Percentiles rank a stretch among this genome's conserved stretches.
phyloP scores from a whole-genome alignment of 1,140 invertebrate genomes.

The Conus betulinus region DNA sequence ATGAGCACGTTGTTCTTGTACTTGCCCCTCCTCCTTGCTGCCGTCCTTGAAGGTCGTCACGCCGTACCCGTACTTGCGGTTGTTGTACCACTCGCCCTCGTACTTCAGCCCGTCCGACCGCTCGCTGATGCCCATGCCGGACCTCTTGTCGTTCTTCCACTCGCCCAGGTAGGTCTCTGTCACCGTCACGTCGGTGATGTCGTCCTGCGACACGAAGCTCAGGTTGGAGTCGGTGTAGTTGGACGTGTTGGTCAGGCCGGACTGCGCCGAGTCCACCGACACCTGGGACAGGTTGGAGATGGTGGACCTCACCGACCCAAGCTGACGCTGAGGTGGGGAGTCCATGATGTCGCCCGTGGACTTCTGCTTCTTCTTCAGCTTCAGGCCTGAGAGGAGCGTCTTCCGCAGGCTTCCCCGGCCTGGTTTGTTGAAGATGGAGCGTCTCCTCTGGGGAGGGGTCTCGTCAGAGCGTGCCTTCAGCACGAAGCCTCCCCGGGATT shows the following conservation, averaged over 20 bases:
- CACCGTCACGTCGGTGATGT: conserved; percentile 93
- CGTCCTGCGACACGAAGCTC: conserved; percentile 96
- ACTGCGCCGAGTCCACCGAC: conserved; percentile 78
- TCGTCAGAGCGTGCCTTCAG: conserved; percentile 91
- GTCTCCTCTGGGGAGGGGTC: conserved; percentile 81
- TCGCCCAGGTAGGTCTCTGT: conserved; percentile 99
- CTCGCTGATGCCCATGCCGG: conserved; percentile 98
- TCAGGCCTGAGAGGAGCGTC: conserved; percentile 70
- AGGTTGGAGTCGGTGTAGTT: conserved; percentile 96
- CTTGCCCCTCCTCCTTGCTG: conserved; percentile 96
- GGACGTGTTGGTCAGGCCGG: conserved; percentile 84
- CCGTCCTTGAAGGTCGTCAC: conserved; percentile 98
- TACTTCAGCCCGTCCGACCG: conserved; percentile 97
- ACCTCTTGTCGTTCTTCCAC: conserved; percentile 99
- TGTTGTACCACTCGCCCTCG: conserved; percentile 99
- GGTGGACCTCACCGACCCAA: conserved; percentile 70
- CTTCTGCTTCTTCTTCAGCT: conserved; percentile 87
- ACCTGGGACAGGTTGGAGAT: conserved; percentile 74
- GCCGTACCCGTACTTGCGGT: conserved; percentile 99
- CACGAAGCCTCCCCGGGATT: conserved; percentile 97
- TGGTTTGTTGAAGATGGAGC: conserved; percentile 86
- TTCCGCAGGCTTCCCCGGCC: conserved; percentile 70
- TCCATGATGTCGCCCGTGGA: conserved; percentile 97
- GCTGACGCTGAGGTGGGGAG: conserved; percentile 66
- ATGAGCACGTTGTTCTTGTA: conserved; percentile 99